Evolutionary conservation across 1,140 invertebrate species (phyloP), one percentile per base, ranked within the genome.

Genomic region (Lucilia sericata): DNA sequence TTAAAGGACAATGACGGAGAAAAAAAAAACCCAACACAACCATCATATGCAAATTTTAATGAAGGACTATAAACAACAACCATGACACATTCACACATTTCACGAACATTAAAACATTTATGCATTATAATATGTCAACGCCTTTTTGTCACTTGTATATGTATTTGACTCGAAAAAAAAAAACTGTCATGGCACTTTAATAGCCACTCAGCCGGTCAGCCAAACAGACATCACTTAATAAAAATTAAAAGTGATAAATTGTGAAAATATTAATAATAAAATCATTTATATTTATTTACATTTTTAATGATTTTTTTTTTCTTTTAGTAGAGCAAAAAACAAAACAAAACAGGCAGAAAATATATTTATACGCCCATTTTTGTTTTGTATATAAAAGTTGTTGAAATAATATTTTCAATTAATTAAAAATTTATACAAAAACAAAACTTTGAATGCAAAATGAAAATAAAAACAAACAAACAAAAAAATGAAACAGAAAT

Each of bases 351-450:
- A 30, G 25, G 25, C 25, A 30, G 25, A 30, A 30, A 30, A 30
- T 30, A 30, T 30, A 30, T 30, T 30, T 30, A 30, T 30, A 30
- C 25, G 25, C 25, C 25, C 25, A 30, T 30, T 30, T 30, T 30
- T 30, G 25, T 30, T 30, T 30, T 30, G 25, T 30, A 30, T 30
- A 30, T 3, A 30, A 30, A 30, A 30, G 25, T 30, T 30, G 25
- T 30, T 30, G 19, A 21, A 70, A 70, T 70, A 70, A 25, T 70
- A 70, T 70, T 17, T 78, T 47, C 36, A 78, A 42, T 78, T 78
- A 78, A 47, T 78, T 78, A 42, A 78, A 75, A 78, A n/a, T 78
- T 78, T 9, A 70, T 8, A 70, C 21, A 78, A n/a, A 78, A 42
- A 36, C 34, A 49, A 30, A 36, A 75, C 25, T 1, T 36, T 5